Percentiles rank a stretch among this genome's conserved stretches.
phyloP scores from a whole-genome alignment of 1,140 invertebrate genomes.

The Heterodera carotae region DNA sequence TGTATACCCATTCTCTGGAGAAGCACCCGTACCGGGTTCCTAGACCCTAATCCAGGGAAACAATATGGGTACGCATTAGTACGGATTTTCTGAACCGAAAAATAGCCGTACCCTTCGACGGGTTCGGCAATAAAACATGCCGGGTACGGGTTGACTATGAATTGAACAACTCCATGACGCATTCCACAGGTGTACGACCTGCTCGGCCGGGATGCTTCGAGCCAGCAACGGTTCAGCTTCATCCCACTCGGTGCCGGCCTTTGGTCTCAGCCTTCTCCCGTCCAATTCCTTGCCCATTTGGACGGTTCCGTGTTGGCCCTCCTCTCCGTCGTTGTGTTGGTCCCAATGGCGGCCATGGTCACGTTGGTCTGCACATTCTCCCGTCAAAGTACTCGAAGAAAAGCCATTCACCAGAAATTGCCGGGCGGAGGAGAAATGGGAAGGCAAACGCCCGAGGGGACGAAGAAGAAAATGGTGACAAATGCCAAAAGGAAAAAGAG shows the following conservation, averaged over 20 bases:
- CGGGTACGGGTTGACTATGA: no score
- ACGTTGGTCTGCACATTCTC: slow-evolving; percentile 18
- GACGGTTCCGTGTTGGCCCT: slow-evolving; percentile 14
- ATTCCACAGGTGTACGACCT: slow-evolving; percentile 28
- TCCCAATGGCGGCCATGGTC: slow-evolving; percentile 23
- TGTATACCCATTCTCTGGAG: no score
- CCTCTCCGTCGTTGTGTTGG: slow-evolving; percentile 18
- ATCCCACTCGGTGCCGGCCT: not conserved
- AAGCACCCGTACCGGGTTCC: no score
- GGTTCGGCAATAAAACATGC: no score
- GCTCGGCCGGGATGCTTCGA: slow-evolving; percentile 31
- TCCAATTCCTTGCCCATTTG: slow-evolving; percentile 19
- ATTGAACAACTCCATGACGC: no score
- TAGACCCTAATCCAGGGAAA: no score
- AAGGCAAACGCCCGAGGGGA: not conserved
- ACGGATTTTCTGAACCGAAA: no score
- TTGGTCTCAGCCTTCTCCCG: not conserved
- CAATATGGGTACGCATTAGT: no score
- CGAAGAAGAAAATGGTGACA: not conserved
- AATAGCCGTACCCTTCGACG: no score
- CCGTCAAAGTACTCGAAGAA: not conserved
- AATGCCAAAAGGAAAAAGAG: not conserved
- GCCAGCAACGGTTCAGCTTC: slow-evolving; percentile 26
- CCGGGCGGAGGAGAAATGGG: not conserved
- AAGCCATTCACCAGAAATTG: not conserved